A percentile compares a stretch with the other conserved stretches of the same genome.
These are phyloP conservation scores for Harmothoe impar DNA, from an alignment of 2,888 invertebrate species.

Conservation along the genomic window DNA sequence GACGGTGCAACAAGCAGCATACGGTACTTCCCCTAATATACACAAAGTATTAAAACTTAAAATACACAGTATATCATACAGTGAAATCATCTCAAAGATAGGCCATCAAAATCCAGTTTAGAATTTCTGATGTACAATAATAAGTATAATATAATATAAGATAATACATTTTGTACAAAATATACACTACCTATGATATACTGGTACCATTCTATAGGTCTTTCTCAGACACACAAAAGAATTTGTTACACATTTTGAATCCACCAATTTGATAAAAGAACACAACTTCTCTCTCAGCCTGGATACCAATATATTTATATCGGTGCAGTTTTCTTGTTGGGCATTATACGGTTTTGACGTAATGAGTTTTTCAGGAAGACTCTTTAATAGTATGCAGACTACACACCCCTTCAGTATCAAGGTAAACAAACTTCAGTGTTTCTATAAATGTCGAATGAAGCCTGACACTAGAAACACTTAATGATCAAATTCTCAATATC, in stretches of 20 bases:
- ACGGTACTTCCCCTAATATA: background rate
- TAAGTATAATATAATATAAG: slow-evolving; percentile 8
- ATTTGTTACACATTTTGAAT: background rate
- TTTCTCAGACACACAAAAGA: background rate
- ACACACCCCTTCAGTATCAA: too few relatives aligned
- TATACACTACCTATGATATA: slow-evolving; percentile 21
- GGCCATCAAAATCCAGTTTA: background rate
- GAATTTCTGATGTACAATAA: background rate
- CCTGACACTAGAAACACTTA: too few relatives aligned
- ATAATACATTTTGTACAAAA: slow-evolving; percentile 40
- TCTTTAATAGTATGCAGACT: too few relatives aligned
- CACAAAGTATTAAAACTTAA: background rate
- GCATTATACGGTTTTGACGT: background rate
- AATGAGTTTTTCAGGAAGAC: background rate
- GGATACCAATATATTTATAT: background rate
- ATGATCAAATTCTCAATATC: too few relatives aligned
- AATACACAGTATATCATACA: background rate
- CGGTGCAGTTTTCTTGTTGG: background rate
- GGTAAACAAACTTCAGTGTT: too few relatives aligned
- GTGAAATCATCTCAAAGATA: background rate
- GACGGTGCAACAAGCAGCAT: background rate
- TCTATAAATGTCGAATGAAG: too few relatives aligned
- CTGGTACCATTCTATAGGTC: background rate
- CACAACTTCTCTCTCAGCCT: background rate
- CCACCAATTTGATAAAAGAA: background rate